Evolutionary conservation across 2,113 vertebrate genomes (phyloP).

Genomic region (Datnioides undecimradiatus): DNA sequence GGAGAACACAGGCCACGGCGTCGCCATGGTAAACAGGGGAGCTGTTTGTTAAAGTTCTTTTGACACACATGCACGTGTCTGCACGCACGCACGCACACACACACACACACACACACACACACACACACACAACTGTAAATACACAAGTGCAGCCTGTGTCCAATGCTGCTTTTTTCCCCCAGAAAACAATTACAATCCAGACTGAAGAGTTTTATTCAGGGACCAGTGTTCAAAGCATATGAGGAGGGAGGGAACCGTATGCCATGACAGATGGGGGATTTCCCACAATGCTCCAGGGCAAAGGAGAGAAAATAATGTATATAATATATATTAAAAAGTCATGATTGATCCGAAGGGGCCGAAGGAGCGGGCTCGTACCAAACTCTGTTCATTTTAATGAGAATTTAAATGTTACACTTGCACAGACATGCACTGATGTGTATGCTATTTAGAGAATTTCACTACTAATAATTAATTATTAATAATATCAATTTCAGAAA

Average conservation of each 20-base stretch:
- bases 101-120: not conserved
- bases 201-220: slow-evolving; percentile 7
- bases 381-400: not conserved
- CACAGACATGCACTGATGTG: too few species aligned
- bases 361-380: not conserved
- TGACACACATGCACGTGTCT: slow-evolving; percentile 64
- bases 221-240: slow-evolving; percentile 3
- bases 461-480: too few species aligned
- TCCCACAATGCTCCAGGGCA: not conserved
- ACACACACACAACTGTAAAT: not conserved
- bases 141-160: slow-evolving; percentile 5
- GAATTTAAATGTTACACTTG: too few species aligned
- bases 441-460: too few species aligned
- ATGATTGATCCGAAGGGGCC: not conserved
- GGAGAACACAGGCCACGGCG: slow-evolving; percentile 90
- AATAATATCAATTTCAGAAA: too few species aligned
- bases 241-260: not conserved
- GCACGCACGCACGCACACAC: not conserved
- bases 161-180: not conserved
- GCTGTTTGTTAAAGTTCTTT: slow-evolving; percentile 94
- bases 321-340: too few species aligned
- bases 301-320: not conserved
- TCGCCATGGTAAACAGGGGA: slow-evolving; percentile 96
- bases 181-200: slow-evolving; percentile 22
- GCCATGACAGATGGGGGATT: not conserved